A percentile compares a stretch with the other conserved stretches of the same genome.
phyloP scores from a whole-genome alignment of 2,888 invertebrate genomes.

The Salpingus planirostris region DNA sequence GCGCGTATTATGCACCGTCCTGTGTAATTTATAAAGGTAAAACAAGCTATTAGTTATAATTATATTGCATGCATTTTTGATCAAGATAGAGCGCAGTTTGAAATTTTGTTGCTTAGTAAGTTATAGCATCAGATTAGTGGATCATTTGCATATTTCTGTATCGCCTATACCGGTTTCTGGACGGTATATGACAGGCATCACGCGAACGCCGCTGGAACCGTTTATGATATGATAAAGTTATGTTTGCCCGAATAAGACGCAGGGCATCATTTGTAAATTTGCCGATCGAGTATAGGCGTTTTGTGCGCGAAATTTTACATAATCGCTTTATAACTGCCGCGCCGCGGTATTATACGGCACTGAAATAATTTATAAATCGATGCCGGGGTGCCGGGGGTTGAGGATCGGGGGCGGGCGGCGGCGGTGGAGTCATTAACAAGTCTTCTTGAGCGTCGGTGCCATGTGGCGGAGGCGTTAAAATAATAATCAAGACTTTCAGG shows the following conservation, averaged over 20 bases:
- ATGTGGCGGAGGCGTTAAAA: conserved; percentile 32
- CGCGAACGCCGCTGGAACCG: too few relatives aligned
- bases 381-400: too few relatives aligned
- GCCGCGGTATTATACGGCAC: too few relatives aligned
- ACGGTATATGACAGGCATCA: too few relatives aligned
- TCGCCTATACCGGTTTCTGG: conserved; percentile 12
- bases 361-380: too few relatives aligned
- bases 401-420: too few relatives aligned
- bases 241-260: too few relatives aligned
- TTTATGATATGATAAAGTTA: conserved; percentile 32
- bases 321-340: too few relatives aligned
- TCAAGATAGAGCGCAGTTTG: conserved; percentile 34
- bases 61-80: conserved; percentile 36
- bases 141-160: conserved; percentile 37
- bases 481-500: conserved; percentile 32
- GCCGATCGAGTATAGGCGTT: too few relatives aligned
- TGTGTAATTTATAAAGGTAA: conserved; percentile 33
- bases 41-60: conserved; percentile 42
- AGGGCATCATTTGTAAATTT: too few relatives aligned
- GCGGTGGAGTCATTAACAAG: neutral
- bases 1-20: too few relatives aligned
- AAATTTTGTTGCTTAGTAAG: conserved; percentile 40
- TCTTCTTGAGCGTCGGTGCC: conserved; percentile 20
- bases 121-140: conserved; percentile 39
- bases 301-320: too few relatives aligned